Conservation (phyloP, 2,113 vertebrate species). For the Tonatia bakeri region DNA sequence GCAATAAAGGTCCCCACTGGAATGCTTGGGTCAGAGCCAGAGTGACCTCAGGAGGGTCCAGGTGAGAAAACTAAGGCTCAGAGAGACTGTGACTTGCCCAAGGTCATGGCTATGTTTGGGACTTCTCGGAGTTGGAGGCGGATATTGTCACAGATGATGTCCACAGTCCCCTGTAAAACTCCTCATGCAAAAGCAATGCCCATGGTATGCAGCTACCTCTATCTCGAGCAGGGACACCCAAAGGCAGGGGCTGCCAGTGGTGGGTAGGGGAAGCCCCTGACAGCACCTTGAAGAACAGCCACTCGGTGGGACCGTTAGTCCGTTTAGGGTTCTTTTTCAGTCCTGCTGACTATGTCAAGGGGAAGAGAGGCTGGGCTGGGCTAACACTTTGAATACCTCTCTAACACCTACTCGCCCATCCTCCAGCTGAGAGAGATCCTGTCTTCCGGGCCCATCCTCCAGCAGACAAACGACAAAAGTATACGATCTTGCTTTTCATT, state of each 20-base stretch:
- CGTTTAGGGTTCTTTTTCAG: not conserved
- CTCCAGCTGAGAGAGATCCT: not conserved
- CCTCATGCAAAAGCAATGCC: not conserved
- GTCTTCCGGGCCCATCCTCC: not conserved
- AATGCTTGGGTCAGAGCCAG: accelerated
- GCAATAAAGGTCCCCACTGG: accelerated
- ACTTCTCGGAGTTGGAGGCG: not conserved
- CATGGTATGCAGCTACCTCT: accelerated
- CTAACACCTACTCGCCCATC: not conserved
- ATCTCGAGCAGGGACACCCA: too few relatives aligned
- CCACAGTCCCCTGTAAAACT: not conserved
- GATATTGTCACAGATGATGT: accelerated
- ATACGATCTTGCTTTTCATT: not conserved
- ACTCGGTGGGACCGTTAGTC: accelerated
- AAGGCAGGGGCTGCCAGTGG: accelerated
- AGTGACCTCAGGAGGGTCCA: not conserved
- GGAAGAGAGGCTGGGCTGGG: not conserved
- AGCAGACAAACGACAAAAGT: not conserved
- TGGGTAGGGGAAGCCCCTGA: not conserved
- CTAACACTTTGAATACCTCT: accelerated
- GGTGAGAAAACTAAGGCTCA: too few relatives aligned
- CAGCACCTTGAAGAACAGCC: not conserved
- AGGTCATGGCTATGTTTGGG: not conserved
- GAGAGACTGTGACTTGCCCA: not conserved
- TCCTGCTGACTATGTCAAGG: not conserved